These are phyloP conservation scores for Eudasyphora cyanicolor DNA, from an alignment of 2,888 invertebrate species.

Conservation along the genomic window DNA sequence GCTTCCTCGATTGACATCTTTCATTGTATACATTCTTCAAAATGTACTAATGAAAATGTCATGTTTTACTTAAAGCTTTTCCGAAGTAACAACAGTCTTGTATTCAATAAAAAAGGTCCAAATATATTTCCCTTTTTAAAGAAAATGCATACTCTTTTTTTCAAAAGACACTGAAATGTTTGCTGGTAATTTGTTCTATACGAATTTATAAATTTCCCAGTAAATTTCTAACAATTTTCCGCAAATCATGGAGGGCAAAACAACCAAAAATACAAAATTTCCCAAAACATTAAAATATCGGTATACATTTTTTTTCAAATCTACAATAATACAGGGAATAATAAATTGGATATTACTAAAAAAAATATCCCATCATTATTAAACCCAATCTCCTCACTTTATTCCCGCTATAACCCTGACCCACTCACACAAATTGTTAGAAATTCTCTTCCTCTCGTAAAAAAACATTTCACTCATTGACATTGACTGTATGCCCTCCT, in stretches of 20 bases:
- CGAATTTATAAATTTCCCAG: no score
- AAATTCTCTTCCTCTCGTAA: not conserved
- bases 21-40: slow-evolving; percentile 1
- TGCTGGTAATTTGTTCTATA: no score
- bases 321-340: not conserved
- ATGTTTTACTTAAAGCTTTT: not conserved
- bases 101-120: not conserved
- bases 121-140: not conserved
- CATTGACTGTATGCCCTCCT: not conserved
- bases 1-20: not conserved
- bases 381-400: not conserved
- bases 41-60: slow-evolving; percentile 1
- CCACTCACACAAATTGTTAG: slow-evolving; percentile 1
- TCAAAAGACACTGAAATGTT: no score
- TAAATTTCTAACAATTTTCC: no score
- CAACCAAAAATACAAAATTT: not conserved
- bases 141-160: no score
- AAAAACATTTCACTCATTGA: slow-evolving; percentile 1
- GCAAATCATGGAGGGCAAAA: not conserved
- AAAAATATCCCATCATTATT: not conserved
- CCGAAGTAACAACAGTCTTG: not conserved
- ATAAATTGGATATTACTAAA: not conserved
- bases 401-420: slow-evolving; percentile 17
- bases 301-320: no score
- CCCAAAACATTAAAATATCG: not conserved